Evolutionary conservation across 2,113 vertebrate species (phyloP).

Genomic region (Pollachius pollachius): DNA sequence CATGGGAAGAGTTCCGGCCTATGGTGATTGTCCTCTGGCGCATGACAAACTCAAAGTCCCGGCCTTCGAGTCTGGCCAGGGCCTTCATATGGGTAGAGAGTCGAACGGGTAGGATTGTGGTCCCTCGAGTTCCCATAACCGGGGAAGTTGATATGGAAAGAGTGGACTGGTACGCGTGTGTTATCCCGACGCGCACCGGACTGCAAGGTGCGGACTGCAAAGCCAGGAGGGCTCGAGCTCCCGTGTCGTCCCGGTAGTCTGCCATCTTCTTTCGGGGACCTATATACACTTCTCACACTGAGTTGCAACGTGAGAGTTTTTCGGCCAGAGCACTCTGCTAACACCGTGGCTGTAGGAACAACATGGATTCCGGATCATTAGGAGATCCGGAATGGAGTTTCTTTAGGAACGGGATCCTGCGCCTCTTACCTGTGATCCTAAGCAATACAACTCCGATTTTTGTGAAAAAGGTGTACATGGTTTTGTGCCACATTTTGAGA

Average conservation of each 20-base stretch:
- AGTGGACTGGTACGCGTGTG: constrained; percentile 64
- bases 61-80: constrained; percentile 78
- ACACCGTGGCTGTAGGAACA: constrained; percentile 71
- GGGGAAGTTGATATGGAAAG: constrained; percentile 50
- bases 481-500: not conserved
- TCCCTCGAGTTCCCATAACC: constrained; percentile 42
- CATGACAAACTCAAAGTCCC: constrained; percentile 95
- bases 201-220: constrained; percentile 88
- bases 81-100: constrained; percentile 66
- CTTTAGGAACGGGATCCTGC: constrained; percentile 26
- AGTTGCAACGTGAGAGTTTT: constrained; percentile 69
- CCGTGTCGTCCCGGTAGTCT: constrained; percentile 90
- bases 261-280: constrained; percentile 71
- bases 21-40: constrained; percentile 91
- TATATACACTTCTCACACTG: constrained; percentile 49
- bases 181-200: constrained; percentile 76
- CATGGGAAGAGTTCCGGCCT: constrained; percentile 95
- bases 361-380: constrained; percentile 68
- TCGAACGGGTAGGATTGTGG: constrained; percentile 58
- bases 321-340: constrained; percentile 60
- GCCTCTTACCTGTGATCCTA: not conserved
- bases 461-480: not conserved
- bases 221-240: constrained; percentile 85
- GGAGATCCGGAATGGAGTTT: constrained; percentile 46
- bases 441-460: not conserved